Conservation (phyloP, 2,113 vertebrate genomes). For the Prunella himalayana region DNA sequence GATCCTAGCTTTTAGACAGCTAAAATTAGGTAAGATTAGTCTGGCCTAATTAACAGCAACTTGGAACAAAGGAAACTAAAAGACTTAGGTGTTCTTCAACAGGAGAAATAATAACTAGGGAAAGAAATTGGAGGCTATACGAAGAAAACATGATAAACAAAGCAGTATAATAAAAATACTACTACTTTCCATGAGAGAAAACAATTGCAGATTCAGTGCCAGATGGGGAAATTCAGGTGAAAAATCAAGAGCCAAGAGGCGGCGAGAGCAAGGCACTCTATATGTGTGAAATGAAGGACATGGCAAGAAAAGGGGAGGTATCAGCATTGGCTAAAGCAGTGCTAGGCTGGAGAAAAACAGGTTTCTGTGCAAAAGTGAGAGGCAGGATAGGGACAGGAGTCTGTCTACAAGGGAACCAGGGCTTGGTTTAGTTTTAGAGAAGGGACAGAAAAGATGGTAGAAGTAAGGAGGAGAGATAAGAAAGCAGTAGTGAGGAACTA, state of each 20-base stretch:
- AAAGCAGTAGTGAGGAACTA: neutral
- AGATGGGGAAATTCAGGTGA: neutral
- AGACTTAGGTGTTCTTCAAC: neutral
- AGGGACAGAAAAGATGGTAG: neutral
- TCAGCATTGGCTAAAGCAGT: neutral
- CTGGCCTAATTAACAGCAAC: neutral
- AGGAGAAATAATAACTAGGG: neutral
- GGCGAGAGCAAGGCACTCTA: neutral
- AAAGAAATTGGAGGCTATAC: neutral
- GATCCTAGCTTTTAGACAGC: neutral
- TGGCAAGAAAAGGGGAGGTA: neutral
- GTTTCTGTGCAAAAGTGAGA: neutral
- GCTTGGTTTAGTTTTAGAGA: neutral
- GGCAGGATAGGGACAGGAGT: neutral
- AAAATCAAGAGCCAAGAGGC: neutral
- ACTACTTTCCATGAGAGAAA: neutral
- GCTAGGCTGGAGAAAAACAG: neutral
- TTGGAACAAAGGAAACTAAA: neutral
- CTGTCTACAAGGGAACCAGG: neutral
- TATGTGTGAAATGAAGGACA: neutral
- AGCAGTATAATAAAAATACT: neutral
- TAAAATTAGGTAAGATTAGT: neutral
- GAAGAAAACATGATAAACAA: neutral
- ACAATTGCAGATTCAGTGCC: neutral
- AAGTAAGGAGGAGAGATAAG: neutral